Base-by-base conservation (phyloP, 2,113 vertebrate species). In the Pachypanchax playfairii region DNA sequence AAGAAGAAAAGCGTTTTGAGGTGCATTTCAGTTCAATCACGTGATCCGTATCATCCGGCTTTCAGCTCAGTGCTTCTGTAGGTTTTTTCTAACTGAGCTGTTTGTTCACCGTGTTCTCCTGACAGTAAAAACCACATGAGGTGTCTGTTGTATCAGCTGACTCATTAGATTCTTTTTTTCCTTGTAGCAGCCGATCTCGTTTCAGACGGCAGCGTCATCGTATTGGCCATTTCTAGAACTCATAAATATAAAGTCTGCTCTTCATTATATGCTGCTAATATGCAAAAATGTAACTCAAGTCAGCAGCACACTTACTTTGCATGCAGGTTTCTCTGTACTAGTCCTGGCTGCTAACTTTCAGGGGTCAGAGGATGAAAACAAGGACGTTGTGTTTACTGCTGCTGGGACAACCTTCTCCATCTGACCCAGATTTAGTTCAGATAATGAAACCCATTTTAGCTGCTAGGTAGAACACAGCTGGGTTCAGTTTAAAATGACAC, bases 71-170 rank as follows among this genome's bases (percentile, higher is more conserved):
- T n/a, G 49, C 21, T 28, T 39, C 24, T 22, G 26, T 12, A 33
- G 33, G 12, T 20, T 31, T 13, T 12, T 4, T 20, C 18, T 10
- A 21, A 55, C 56, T 48, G 28, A 73, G 17, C 9, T 14, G 12
- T n/a, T 39, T 56, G 50, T 31, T 48, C 33, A 28, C 1, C 2
- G 0, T n/a, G 26, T 7, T 11, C 39, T 21, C 24, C 44, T 63
- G 51, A 56, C 39, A 35, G 29, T 9, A 66, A 20, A 14, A 71
- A 28, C 43, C 26, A 18, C 63, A 13, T 14, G 35, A 49, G 8
- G 38, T 24, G 15, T n/a, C 13, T 9, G 28, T 54, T 54, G 48
- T 54, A 50, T 75, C 72, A 67, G 62, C 51, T 67, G 63, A 61
- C 66, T 67, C 61, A 4, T 12, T 39, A 35, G 46, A 56, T 17